Conservation (phyloP, 2,888 invertebrate genomes). For the Cerastis leucographa region DNA sequence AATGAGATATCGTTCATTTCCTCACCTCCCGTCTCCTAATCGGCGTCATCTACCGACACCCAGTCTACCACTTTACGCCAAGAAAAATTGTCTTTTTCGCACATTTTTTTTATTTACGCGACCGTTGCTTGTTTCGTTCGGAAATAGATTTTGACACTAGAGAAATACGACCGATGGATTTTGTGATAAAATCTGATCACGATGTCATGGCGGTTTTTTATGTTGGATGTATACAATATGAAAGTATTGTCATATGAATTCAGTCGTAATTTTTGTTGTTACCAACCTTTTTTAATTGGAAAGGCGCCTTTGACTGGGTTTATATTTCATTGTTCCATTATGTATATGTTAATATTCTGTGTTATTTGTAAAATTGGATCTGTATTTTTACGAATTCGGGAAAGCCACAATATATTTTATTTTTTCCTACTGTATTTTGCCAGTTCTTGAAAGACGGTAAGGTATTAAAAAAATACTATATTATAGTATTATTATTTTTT, state of each 20-base stretch:
- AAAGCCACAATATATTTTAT: slow-evolving; percentile 6
- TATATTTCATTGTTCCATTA: slow-evolving; percentile 33
- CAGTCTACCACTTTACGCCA: slow-evolving; percentile 57
- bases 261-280: slow-evolving; percentile 38
- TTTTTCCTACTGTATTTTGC: background rate
- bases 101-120: slow-evolving; percentile 39
- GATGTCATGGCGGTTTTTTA: slow-evolving; percentile 36
- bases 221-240: slow-evolving; percentile 38
- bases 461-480: background rate
- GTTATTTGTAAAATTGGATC: slow-evolving; percentile 28
- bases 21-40: slow-evolving; percentile 67
- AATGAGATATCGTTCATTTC: slow-evolving; percentile 74
- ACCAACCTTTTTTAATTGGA: slow-evolving; percentile 59
- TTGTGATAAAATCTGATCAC: slow-evolving; percentile 61
- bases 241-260: slow-evolving; percentile 37
- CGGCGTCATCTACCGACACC: slow-evolving; percentile 64
- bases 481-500: background rate
- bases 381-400: slow-evolving; percentile 7
- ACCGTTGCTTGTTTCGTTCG: slow-evolving; percentile 65
- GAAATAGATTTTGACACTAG: slow-evolving; percentile 63
- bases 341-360: slow-evolving; percentile 25
- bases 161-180: slow-evolving; percentile 63
- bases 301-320: slow-evolving; percentile 16
- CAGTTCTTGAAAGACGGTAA: background rate
- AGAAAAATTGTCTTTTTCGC: slow-evolving; percentile 55